Conservation (phyloP, 2,888 invertebrate species). For the Pyrocoelia pectoralis region DNA sequence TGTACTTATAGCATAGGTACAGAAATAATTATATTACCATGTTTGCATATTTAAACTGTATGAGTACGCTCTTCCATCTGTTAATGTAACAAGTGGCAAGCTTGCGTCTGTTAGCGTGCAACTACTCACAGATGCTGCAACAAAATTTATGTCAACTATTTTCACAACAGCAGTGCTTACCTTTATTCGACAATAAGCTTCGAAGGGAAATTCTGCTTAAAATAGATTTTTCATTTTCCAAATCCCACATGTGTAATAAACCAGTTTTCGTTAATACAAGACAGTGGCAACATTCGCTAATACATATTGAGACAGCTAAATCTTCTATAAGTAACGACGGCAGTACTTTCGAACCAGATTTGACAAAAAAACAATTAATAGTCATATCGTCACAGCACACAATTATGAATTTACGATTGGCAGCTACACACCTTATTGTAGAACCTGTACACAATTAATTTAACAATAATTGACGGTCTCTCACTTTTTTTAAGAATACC, state of each 20-base stretch:
- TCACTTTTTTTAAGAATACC: slow-evolving; percentile 62
- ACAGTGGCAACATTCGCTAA: slow-evolving; percentile 61
- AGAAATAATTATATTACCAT: slow-evolving; percentile 65
- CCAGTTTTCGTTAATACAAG: slow-evolving; percentile 66
- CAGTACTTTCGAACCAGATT: slow-evolving; percentile 60
- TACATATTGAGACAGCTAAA: slow-evolving; percentile 66
- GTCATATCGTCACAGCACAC: slow-evolving; percentile 74
- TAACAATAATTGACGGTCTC: no score
- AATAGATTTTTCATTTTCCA: slow-evolving; percentile 61
- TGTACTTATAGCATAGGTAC: not conserved
- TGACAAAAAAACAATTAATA: slow-evolving; percentile 69
- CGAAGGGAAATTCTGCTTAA: slow-evolving; percentile 68
- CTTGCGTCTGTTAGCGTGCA: slow-evolving; percentile 69
- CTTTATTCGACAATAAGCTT: slow-evolving; percentile 65
- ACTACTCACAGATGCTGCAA: slow-evolving; percentile 65
- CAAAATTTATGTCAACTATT: not conserved
- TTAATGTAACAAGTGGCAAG: slow-evolving; percentile 83
- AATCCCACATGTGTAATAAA: slow-evolving; percentile 68
- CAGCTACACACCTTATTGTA: slow-evolving; percentile 67
- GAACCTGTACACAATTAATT: no score
- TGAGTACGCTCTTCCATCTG: slow-evolving; percentile 85
- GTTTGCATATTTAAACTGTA: slow-evolving; percentile 79
- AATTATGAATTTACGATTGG: slow-evolving; percentile 67
- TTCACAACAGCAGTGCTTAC: no score
- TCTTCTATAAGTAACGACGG: slow-evolving; percentile 67